These are phyloP conservation scores for Prietella phreatophila DNA, from an alignment of 2,113 vertebrate genomes.

Conservation along the genomic window DNA sequence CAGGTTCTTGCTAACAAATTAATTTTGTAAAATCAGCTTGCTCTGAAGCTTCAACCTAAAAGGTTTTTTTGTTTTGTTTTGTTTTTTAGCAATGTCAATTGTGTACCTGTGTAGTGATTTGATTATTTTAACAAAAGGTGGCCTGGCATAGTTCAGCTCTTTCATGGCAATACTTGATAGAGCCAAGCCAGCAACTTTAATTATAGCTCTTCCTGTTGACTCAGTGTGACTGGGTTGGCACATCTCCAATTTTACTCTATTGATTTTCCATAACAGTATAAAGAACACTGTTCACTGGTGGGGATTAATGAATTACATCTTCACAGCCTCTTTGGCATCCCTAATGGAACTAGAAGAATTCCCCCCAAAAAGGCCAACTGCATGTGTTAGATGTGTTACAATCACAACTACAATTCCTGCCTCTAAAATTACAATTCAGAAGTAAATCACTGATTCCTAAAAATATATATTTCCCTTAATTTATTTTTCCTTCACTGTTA, in stretches of 20 bases:
- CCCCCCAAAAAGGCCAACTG: conserved; percentile 66
- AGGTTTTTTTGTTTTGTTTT: conserved; percentile 43
- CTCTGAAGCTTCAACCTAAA: conserved; percentile 28
- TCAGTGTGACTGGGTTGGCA: conserved; percentile 62
- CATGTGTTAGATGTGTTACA: conserved; percentile 65
- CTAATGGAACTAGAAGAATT: conserved; percentile 74
- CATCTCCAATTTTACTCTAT: conserved; percentile 72
- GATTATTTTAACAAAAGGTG: conserved; percentile 66
- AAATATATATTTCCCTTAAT: conserved; percentile 47
- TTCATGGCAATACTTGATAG: conserved; percentile 60
- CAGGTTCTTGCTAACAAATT: neutral
- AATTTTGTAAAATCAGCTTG: conserved; percentile 4
- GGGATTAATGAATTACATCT: conserved; percentile 78
- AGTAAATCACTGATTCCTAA: conserved; percentile 71
- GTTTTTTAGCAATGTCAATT: conserved; percentile 53
- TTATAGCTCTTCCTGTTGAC: conserved; percentile 60
- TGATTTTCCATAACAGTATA: conserved; percentile 80
- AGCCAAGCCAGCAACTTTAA: conserved; percentile 63
- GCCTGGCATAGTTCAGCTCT: conserved; percentile 37
- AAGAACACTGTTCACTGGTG: conserved; percentile 71
- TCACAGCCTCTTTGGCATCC: conserved; percentile 74
- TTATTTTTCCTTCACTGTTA: conserved; percentile 72
- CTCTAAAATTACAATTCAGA: conserved; percentile 69
- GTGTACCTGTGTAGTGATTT: conserved; percentile 58
- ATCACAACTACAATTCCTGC: conserved; percentile 49